Conservation (phyloP, 2,888 invertebrate species). For the Rhagium mordax region DNA sequence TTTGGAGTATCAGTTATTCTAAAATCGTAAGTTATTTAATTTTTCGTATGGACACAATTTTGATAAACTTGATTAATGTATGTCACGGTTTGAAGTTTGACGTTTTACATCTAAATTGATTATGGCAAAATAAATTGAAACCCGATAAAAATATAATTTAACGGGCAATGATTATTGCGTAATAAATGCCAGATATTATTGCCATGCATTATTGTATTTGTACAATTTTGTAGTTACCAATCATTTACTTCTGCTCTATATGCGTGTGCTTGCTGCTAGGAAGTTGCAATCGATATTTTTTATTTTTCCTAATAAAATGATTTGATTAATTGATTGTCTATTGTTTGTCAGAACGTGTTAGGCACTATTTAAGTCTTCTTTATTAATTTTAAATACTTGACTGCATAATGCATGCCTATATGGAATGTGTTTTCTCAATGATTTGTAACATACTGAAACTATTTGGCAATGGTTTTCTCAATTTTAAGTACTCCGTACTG, state of each 20-base stretch:
- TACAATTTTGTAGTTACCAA: neutral
- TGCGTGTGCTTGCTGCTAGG: neutral
- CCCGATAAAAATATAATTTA: neutral
- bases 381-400: neutral
- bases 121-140: neutral
- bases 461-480: neutral
- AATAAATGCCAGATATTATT: constrained; percentile 1
- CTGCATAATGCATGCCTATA: too few relatives aligned
- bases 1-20: neutral
- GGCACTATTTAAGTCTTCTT: neutral
- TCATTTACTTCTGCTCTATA: neutral
- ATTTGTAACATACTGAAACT: neutral
- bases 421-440: too few relatives aligned
- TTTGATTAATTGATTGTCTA: neutral
- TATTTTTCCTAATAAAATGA: neutral
- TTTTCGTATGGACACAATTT: neutral
- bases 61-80: constrained; percentile 10
- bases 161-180: neutral
- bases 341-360: neutral
- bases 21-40: constrained; percentile 16
- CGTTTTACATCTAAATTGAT: neutral
- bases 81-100: constrained; percentile 23
- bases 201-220: neutral
- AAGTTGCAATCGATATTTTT: neutral
- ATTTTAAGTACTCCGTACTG: neutral